These are phyloP conservation scores for Lasioglossum malachurum DNA, from an alignment of 2,888 invertebrate species.

Conservation along the genomic window DNA sequence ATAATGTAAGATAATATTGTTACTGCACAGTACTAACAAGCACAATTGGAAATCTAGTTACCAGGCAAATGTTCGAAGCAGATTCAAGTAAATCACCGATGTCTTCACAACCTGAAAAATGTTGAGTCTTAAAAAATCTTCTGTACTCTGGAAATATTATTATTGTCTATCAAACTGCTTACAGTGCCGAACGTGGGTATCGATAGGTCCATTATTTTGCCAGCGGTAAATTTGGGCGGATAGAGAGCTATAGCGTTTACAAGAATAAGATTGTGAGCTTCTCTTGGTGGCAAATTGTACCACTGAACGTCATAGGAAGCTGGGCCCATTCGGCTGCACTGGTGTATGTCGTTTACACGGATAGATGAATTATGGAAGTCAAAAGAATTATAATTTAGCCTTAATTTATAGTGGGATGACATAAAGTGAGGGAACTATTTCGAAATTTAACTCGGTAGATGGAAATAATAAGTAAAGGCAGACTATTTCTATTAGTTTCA, in stretches of 20 bases:
- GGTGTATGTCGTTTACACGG: neutral
- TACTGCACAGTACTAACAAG: neutral
- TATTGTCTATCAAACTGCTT: neutral
- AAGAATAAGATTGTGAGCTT: slow-evolving; percentile 63
- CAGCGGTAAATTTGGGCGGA: slow-evolving; percentile 73
- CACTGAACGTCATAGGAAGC: slow-evolving; percentile 61
- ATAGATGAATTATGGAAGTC: neutral
- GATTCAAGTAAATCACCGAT: neutral
- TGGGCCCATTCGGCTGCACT: slow-evolving; percentile 10
- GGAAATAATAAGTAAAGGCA: neutral
- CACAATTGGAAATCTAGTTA: neutral
- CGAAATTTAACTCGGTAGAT: neutral
- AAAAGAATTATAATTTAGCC: neutral
- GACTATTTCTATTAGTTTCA: neutral
- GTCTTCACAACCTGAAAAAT: neutral
- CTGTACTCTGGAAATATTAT: neutral
- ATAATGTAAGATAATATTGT: neutral
- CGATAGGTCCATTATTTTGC: slow-evolving; percentile 74
- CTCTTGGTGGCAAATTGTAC: slow-evolving; percentile 61
- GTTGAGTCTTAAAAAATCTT: neutral
- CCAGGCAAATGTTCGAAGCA: slow-evolving; percentile 9
- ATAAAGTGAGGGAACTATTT: neutral
- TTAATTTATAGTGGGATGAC: neutral
- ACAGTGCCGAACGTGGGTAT: slow-evolving; percentile 65
- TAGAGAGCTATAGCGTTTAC: slow-evolving; percentile 68